Percentiles rank a stretch among this genome's conserved stretches.
These are phyloP conservation scores for Microctenopoma lineatum DNA, from an alignment of 2,797 vertebrate species.

Conservation along the genomic window DNA sequence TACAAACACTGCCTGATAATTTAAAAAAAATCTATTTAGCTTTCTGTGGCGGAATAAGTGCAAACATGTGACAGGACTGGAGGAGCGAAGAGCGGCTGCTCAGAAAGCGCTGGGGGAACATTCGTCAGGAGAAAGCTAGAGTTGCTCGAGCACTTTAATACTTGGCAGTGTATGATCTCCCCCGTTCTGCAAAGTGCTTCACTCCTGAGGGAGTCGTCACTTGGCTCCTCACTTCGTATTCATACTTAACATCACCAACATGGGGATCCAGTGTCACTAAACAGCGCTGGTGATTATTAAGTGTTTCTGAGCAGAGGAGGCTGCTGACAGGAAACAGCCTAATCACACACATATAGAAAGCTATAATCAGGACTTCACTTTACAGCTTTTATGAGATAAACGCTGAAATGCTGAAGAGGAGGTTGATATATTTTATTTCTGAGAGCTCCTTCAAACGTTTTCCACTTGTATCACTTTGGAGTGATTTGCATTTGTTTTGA, in stretches of 20 bases:
- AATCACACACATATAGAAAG: too few relatives aligned
- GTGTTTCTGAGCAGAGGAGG: conserved; percentile 50
- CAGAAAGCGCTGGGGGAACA: conserved; percentile 53
- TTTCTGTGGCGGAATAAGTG: too few relatives aligned
- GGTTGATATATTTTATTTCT: conserved; percentile 1
- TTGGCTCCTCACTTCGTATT: conserved; percentile 77
- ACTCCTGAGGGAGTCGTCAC: conserved; percentile 78
- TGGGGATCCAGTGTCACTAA: conserved; percentile 74
- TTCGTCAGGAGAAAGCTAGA: conserved; percentile 73
- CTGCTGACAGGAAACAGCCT: conserved; percentile 22
- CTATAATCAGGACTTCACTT: not conserved
- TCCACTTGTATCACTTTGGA: conserved; percentile 62
- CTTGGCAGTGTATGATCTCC: conserved; percentile 69
- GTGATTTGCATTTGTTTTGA: conserved; percentile 68
- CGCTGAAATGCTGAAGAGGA: not conserved
- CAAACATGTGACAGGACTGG: too few relatives aligned
- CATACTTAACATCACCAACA: conserved; percentile 79
- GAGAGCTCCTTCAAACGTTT: conserved; percentile 5
- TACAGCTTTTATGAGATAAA: not conserved
- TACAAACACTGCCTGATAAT: too few relatives aligned
- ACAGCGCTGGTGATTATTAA: conserved; percentile 59
- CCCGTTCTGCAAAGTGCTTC: conserved; percentile 65
- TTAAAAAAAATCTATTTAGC: too few relatives aligned
- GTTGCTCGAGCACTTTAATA: conserved; percentile 78
- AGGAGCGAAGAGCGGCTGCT: not conserved